phyloP scores from a whole-genome alignment of 2,888 invertebrate genomes.

The Scaptomyza reducta region DNA sequence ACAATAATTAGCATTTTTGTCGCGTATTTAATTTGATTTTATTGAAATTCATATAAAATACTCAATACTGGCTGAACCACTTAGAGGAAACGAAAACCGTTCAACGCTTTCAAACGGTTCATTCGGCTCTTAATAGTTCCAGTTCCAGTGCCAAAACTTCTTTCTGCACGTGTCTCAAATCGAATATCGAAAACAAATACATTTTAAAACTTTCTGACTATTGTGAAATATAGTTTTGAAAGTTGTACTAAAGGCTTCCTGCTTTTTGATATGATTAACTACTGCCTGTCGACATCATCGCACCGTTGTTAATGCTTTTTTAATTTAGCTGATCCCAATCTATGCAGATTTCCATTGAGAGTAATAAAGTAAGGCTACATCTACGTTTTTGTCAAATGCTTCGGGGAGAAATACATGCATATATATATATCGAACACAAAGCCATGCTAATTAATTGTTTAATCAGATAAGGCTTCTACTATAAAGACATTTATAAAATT shows the following conservation, averaged over 20 bases:
- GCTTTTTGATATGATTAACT: constrained; percentile 56
- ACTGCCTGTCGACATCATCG: constrained; percentile 57
- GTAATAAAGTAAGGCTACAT: constrained; percentile 44
- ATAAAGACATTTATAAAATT: constrained; percentile 76
- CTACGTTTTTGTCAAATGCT: constrained; percentile 27
- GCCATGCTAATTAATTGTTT: constrained; percentile 72
- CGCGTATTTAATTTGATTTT: constrained; percentile 78
- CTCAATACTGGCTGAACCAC: constrained; percentile 77
- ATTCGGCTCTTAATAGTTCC: constrained; percentile 42
- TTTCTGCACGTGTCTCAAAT: constrained; percentile 35
- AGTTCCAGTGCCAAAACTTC: constrained; percentile 16
- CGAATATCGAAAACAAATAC: background rate
- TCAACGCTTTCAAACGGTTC: constrained; percentile 34
- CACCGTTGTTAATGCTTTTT: constrained; percentile 64
- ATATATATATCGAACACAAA: constrained; percentile 34
- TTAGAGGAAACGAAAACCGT: constrained; percentile 49
- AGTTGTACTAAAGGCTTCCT: background rate
- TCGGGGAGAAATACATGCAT: constrained; percentile 1
- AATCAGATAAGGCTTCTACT: constrained; percentile 71
- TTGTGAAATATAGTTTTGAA: background rate
- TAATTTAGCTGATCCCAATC: constrained; percentile 65
- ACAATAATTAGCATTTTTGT: constrained; percentile 74
- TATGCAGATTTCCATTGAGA: constrained; percentile 51
- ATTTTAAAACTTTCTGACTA: background rate
- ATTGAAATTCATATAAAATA: constrained; percentile 73